Percentiles rank a stretch among this genome's conserved stretches.
Evolutionary conservation across 2,888 invertebrate species (phyloP).

Genomic region (Nomada ruficornis): DNA sequence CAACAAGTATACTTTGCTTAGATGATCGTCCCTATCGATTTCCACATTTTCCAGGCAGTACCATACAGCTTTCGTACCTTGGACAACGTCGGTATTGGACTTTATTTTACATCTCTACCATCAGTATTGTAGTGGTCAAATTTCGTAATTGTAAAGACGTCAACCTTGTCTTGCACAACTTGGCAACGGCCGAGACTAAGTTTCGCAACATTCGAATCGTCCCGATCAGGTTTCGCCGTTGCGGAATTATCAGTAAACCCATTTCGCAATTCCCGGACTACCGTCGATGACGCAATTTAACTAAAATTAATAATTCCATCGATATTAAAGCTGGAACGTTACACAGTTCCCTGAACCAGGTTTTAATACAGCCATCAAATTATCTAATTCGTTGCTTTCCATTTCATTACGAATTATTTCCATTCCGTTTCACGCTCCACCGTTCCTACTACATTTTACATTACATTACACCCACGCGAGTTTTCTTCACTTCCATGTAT

Average conservation of each 20-base stretch:
- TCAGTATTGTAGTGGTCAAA: background rate
- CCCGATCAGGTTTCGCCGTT: constrained; percentile 1
- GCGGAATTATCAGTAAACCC: constrained; percentile 5
- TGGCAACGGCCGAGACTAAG: background rate
- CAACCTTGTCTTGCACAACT: background rate
- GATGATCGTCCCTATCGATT: background rate
- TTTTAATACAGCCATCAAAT: too few species aligned
- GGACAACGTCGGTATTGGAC: background rate
- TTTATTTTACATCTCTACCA: background rate
- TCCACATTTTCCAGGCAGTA: background rate
- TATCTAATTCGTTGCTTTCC: too few species aligned
- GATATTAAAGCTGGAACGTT: too few species aligned
- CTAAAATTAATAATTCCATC: too few species aligned
- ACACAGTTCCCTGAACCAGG: too few species aligned
- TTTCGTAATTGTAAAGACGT: background rate
- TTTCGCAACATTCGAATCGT: background rate
- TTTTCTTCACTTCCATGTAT: background rate
- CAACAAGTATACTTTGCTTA: too few species aligned
- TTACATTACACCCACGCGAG: background rate
- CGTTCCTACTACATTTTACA: background rate
- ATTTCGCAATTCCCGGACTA: constrained; percentile 1
- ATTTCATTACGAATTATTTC: too few species aligned
- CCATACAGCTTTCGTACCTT: background rate
- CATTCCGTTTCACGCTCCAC: too few species aligned
- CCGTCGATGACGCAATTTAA: background rate